phyloP scores from a whole-genome alignment of 1,140 invertebrate genomes.

The Apis laboriosa region DNA sequence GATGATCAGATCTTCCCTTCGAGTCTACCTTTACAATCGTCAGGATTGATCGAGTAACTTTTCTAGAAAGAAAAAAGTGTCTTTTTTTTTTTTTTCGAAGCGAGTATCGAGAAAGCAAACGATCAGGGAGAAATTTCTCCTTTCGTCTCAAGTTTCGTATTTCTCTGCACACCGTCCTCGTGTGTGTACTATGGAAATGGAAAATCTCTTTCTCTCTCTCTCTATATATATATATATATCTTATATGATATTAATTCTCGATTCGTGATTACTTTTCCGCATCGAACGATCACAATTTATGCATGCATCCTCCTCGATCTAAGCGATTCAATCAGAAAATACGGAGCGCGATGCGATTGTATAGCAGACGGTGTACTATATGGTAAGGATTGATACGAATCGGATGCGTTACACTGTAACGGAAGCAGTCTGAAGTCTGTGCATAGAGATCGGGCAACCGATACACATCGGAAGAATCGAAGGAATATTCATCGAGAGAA shows the following conservation, averaged over 20 bases:
- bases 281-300: neutral
- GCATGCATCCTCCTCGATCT: neutral
- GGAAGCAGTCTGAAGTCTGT: conserved; percentile 3
- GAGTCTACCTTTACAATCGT: no score
- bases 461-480: conserved; percentile 37
- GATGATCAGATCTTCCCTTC: no score
- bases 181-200: no score
- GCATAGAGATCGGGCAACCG: conserved; percentile 7
- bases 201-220: neutral
- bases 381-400: neutral
- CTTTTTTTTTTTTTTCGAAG: no score
- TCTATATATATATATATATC: no score
- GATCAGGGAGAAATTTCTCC: neutral
- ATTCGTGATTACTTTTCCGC: neutral
- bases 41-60: no score
- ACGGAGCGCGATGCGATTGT: no score
- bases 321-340: neutral
- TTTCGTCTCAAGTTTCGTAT: neutral
- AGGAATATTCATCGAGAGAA: conserved; percentile 53
- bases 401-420: conserved; percentile 3
- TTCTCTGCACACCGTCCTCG: neutral
- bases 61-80: no score
- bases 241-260: neutral
- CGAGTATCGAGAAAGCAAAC: neutral
- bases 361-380: neutral